Base-by-base conservation (phyloP, 2,797 vertebrate species). In the Eulemur coronatus region DNA sequence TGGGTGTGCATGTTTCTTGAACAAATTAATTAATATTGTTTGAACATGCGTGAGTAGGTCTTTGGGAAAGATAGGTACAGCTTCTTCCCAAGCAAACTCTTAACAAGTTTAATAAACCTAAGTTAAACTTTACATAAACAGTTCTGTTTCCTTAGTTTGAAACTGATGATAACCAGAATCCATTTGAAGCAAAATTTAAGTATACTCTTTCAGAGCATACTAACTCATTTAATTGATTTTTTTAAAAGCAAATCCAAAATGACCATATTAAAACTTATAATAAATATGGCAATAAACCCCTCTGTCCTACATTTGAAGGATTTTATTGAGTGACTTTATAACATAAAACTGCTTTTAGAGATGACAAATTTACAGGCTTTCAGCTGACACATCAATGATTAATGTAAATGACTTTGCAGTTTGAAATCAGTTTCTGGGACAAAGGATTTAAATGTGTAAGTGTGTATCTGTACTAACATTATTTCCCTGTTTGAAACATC, bases 401-500 rank as follows among this genome's bases (percentile, higher is more conserved):
- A 80, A 96, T 80, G 30, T 85, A 94, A 97, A 92, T 55, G 46
- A 78, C 88, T 95, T 94, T 91, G 84, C 61, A 97, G 69, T 93
- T 72, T 97, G 22, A 98, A 97, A 95, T 91, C 41, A 80, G 73
- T 97, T 98, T 78, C 87, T 94, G 76, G 84, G 75, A 61, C 91
- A 48, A 61, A 92, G n/a, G 22, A 76, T 67, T 96, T 88, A 94
- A 86, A 89, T 59, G 35, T 30, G 43, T 80, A 93, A 26, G 5
- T 81, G 93, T 84, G 57, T 48, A 86, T 84, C 52, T 75, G 8
- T 81, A 82, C 82, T 97, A 97, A 92, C 38, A 95, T 20, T 57
- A 46, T 33, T 96, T 95, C 96, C 80, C 88, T 17, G 15, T 79
- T 92, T 94, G 82, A 93, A 97, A 76, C 86, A 94, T 4, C 9